Evolutionary conservation across 2,113 vertebrate genomes (phyloP).

Genomic region (Onychorhynchus coronatus): DNA sequence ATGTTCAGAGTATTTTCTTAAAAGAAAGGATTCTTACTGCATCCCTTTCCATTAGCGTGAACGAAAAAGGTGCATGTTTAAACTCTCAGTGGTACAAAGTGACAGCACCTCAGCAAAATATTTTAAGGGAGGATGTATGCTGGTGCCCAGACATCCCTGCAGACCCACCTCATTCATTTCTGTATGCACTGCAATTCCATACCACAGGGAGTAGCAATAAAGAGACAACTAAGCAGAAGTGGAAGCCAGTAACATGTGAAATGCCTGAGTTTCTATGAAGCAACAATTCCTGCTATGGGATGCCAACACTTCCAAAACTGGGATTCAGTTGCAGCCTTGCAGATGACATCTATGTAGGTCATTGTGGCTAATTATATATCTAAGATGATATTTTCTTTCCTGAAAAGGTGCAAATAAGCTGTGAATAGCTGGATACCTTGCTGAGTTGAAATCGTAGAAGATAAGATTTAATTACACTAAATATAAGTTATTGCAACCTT

Average conservation of each 20-base stretch:
- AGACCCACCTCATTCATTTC: background rate
- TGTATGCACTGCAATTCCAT: background rate
- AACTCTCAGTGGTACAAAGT: background rate
- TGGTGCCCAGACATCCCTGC: background rate
- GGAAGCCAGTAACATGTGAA: background rate
- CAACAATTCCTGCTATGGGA: background rate
- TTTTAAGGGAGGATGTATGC: background rate
- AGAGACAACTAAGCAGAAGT: background rate
- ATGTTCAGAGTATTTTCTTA: background rate
- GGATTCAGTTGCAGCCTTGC: background rate
- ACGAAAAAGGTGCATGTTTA: background rate
- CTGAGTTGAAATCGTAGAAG: background rate
- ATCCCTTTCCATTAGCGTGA: background rate
- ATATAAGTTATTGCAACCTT: background rate
- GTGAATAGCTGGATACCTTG: background rate
- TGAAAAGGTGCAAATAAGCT: background rate
- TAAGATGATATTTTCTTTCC: background rate
- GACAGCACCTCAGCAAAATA: background rate
- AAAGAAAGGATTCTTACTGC: background rate
- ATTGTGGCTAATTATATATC: background rate
- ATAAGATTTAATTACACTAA: conserved; percentile 4
- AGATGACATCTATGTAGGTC: background rate
- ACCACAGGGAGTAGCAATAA: background rate
- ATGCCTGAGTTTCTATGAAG: background rate
- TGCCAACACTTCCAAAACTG: background rate